Evolutionary conservation across 1,140 invertebrate genomes (phyloP).

Genomic region (Physella acuta): DNA sequence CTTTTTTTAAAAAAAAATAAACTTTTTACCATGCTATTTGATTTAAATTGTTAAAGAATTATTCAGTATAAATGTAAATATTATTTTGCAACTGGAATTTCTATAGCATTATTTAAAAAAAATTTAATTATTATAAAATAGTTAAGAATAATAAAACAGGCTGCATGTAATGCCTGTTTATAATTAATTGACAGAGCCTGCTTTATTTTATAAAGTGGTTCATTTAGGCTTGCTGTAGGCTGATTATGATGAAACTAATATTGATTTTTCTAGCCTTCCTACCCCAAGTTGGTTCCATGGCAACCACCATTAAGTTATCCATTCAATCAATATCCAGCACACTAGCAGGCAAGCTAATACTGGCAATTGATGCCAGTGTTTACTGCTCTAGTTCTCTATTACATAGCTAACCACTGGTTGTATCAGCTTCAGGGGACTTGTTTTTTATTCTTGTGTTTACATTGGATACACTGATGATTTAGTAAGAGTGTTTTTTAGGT

Average conservation of each 20-base stretch:
- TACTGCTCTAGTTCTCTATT: background rate
- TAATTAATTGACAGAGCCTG: background rate
- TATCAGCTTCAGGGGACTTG: background rate
- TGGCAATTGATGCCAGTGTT: background rate
- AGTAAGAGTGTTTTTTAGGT: background rate
- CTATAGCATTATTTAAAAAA: background rate
- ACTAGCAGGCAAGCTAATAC: background rate
- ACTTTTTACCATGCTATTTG: background rate
- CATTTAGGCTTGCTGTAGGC: background rate
- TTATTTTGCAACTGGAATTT: background rate
- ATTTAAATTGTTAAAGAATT: background rate
- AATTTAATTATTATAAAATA: background rate
- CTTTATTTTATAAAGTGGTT: background rate
- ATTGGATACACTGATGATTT: background rate
- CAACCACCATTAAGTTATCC: slow-evolving; percentile 14
- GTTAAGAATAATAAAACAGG: background rate
- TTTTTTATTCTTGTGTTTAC: slow-evolving; percentile 1
- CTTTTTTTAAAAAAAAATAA: no score
- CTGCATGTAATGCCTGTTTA: background rate
- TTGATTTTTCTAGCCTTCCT: slow-evolving; percentile 2
- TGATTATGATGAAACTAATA: background rate
- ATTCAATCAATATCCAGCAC: slow-evolving; percentile 13
- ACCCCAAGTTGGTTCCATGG: slow-evolving; percentile 5
- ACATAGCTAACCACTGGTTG: background rate
- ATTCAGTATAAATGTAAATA: background rate